phyloP scores from a whole-genome alignment of 1,140 invertebrate genomes.

The Nasonia vitripennis region DNA sequence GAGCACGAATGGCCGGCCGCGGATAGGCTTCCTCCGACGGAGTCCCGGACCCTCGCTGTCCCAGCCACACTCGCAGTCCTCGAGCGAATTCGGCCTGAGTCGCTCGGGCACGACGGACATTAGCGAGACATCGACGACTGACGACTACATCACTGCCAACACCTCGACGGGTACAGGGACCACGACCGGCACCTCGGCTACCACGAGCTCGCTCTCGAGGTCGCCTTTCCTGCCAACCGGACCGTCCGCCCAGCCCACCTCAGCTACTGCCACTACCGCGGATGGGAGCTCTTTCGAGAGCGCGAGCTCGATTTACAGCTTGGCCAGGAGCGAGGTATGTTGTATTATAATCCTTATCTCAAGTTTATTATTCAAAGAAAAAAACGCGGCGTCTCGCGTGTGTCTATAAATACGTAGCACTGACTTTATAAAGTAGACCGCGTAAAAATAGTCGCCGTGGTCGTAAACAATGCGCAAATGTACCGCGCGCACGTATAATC shows the following conservation, averaged over 20 bases:
- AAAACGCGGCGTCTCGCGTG: too few relatives aligned
- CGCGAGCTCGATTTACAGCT: constrained; percentile 85
- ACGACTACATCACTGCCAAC: constrained; percentile 92
- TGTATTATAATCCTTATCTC: too few relatives aligned
- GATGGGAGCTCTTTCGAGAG: constrained; percentile 88
- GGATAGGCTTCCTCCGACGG: constrained; percentile 66
- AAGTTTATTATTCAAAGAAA: too few relatives aligned
- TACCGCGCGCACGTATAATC: constrained; percentile 23
- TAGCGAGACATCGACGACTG: constrained; percentile 90
- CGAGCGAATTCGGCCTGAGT: constrained; percentile 72
- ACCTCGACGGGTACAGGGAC: constrained; percentile 83
- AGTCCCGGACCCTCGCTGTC: constrained; percentile 66
- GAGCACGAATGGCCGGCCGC: constrained; percentile 64
- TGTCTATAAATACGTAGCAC: not conserved
- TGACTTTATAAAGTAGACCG: not conserved
- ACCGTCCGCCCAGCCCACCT: constrained; percentile 70
- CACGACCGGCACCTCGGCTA: constrained; percentile 73
- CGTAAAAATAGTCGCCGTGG: not conserved
- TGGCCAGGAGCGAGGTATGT: constrained; percentile 81
- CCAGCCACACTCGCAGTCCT: constrained; percentile 72
- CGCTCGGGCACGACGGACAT: constrained; percentile 82
- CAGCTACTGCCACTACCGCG: constrained; percentile 77
- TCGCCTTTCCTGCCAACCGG: constrained; percentile 66
- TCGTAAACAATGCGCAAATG: constrained; percentile 35
- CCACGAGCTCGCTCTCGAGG: constrained; percentile 71